Evolutionary conservation across 2,113 vertebrate genomes (phyloP).

Genomic region (Malurus elegans): DNA sequence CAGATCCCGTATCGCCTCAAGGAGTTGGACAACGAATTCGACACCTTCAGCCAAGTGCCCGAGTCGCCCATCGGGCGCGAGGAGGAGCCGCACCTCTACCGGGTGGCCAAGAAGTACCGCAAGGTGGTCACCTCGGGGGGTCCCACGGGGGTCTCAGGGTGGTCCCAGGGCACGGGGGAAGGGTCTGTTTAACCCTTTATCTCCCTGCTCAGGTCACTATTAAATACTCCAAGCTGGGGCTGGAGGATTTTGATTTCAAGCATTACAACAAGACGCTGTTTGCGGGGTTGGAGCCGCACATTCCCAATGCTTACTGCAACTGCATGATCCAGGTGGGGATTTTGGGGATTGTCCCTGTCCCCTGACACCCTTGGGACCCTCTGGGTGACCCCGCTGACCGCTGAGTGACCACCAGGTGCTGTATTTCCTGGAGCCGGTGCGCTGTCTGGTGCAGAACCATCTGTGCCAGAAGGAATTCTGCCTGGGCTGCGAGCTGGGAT

Average conservation of each 20-base stretch:
- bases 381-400: not conserved
- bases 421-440: constrained; percentile 94
- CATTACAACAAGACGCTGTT: constrained; percentile 99
- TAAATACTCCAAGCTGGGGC: constrained; percentile 96
- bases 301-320: constrained; percentile 99
- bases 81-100: constrained; percentile 93
- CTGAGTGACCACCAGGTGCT: constrained; percentile 76
- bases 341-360: too few relatives aligned
- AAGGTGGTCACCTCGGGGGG: constrained; percentile 78
- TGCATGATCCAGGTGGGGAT: constrained; percentile 94
- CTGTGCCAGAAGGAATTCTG: constrained; percentile 99
- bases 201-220: constrained; percentile 86
- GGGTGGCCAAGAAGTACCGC: constrained; percentile 96
- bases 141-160: fast-evolving
- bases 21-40: constrained; percentile 89
- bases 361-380: too few relatives aligned
- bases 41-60: constrained; percentile 92
- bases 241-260: constrained; percentile 99
- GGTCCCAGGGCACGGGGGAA: not conserved
- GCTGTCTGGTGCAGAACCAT: constrained; percentile 96
- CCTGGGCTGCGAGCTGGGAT: constrained; percentile 93
- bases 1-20: constrained; percentile 96
- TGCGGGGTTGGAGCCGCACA: constrained; percentile 96
- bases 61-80: constrained; percentile 94
- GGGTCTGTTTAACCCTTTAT: fast-evolving